Conservation (phyloP, 2,113 vertebrate genomes). For the Aldabrachelys gigantea region DNA sequence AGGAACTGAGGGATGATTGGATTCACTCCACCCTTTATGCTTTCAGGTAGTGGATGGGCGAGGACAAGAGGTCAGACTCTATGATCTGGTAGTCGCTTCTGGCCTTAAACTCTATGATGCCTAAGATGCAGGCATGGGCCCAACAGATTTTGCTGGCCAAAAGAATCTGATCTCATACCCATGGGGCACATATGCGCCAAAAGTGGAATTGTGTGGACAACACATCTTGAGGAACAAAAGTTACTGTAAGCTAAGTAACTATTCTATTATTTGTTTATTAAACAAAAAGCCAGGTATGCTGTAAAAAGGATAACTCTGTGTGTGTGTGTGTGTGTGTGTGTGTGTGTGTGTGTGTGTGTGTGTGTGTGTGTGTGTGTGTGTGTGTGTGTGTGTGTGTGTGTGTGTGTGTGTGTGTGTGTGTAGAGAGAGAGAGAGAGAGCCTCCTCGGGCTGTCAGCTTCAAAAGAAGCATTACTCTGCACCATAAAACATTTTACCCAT, state of each 20-base stretch:
- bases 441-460: too few species aligned
- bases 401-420: too few species aligned
- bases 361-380: too few species aligned
- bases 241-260: not conserved
- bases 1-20: not conserved
- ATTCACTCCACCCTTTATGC: not conserved
- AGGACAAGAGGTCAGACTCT: not conserved
- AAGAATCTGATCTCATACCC: not conserved
- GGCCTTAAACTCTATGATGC: not conserved
- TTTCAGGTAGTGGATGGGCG: not conserved
- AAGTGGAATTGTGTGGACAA: not conserved
- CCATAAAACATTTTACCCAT: too few species aligned
- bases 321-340: too few species aligned
- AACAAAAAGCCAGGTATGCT: not conserved
- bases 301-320: not conserved
- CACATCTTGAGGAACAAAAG: not conserved
- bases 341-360: accelerated
- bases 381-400: too few species aligned
- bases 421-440: too few species aligned
- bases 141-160: not conserved
- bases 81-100: not conserved
- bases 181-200: not conserved
- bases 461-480: too few species aligned
- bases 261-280: not conserved
- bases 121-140: too few species aligned